Conservation (phyloP, 2,113 vertebrate species). For the Oryzias celebensis region DNA sequence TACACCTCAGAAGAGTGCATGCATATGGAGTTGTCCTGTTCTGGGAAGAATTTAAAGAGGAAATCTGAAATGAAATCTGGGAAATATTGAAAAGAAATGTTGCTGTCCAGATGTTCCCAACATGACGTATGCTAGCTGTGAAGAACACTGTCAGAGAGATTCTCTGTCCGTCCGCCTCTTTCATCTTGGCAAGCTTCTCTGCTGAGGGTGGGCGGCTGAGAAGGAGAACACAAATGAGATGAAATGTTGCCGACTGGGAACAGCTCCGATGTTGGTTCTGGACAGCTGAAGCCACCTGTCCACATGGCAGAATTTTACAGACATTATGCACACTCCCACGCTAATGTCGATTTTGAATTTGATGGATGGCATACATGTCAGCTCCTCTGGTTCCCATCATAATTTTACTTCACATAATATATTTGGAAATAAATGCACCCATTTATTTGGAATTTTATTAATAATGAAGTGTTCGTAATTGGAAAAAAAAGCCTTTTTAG, state of each 20-base stretch:
- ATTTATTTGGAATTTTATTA: too few species aligned
- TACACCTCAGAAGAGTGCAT: constrained; percentile 13
- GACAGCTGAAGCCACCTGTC: constrained; percentile 42
- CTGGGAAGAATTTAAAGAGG: constrained; percentile 13
- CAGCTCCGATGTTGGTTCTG: constrained; percentile 43
- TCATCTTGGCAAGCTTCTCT: constrained; percentile 52
- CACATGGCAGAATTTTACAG: constrained; percentile 15
- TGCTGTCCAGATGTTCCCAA: constrained; percentile 33
- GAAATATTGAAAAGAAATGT: constrained; percentile 20
- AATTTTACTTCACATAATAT: too few species aligned
- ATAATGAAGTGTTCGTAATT: too few species aligned
- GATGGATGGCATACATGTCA: neutral
- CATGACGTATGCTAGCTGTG: constrained; percentile 43
- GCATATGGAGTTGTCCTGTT: constrained; percentile 26
- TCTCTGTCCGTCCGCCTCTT: constrained; percentile 38
- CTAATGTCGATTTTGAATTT: neutral
- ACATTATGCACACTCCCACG: neutral
- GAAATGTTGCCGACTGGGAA: constrained; percentile 39
- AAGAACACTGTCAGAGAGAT: constrained; percentile 39
- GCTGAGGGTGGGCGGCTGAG: constrained; percentile 17
- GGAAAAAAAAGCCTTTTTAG: too few species aligned
- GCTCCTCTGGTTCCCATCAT: too few species aligned
- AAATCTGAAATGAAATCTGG: constrained; percentile 18
- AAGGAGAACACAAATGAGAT: constrained; percentile 19
- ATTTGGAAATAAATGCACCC: too few species aligned